Evolutionary conservation across 1,140 invertebrate genomes (phyloP).

Genomic region (Tetramorium simillimum): DNA sequence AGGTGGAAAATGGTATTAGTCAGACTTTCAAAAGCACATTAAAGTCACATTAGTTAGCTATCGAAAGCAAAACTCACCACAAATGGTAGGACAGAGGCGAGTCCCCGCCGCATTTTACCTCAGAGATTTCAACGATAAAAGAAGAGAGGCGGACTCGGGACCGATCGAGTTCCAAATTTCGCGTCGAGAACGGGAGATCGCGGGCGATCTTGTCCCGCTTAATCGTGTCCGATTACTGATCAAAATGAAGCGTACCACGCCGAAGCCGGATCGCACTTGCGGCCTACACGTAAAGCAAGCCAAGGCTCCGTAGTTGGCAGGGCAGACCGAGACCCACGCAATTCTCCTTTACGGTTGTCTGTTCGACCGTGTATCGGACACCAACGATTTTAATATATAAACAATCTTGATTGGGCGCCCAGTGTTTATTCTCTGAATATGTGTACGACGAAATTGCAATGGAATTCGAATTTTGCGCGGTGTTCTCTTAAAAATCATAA

Average conservation of each 20-base stretch:
- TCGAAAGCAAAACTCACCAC: constrained; percentile 46
- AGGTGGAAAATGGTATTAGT: not conserved
- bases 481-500: not conserved
- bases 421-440: constrained; percentile 9
- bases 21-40: not conserved
- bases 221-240: constrained; percentile 70
- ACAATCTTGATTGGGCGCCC: not conserved
- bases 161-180: not conserved
- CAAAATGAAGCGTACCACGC: constrained; percentile 36
- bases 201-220: constrained; percentile 58
- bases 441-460: not conserved
- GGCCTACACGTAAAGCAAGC: constrained; percentile 67
- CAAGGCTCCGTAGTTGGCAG: constrained; percentile 65
- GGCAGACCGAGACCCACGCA: constrained; percentile 67
- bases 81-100: constrained; percentile 8
- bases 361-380: not conserved
- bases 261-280: constrained; percentile 59
- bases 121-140: not conserved
- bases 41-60: not conserved
- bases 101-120: constrained; percentile 4
- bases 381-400: constrained; percentile 22
- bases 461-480: not conserved
- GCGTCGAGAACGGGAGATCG: not conserved
- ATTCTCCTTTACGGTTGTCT: constrained; percentile 70
- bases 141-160: not conserved